phyloP scores from a whole-genome alignment of 2,113 vertebrate genomes.

The Apeltes quadracus region DNA sequence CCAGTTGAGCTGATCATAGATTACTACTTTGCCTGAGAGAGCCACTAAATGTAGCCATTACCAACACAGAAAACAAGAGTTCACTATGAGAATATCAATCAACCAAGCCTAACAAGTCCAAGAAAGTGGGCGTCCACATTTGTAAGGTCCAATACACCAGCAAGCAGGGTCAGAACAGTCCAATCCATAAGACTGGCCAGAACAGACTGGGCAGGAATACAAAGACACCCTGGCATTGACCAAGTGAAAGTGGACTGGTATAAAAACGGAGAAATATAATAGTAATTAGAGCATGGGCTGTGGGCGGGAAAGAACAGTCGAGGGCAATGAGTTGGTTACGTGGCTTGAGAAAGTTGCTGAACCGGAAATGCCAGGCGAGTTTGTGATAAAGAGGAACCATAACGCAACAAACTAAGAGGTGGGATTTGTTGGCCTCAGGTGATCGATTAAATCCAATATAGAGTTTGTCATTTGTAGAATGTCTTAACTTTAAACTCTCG shows the following conservation, averaged over 20 bases:
- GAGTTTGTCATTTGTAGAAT: constrained; percentile 14
- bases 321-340: background rate
- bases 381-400: background rate
- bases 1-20: constrained; percentile 37
- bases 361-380: background rate
- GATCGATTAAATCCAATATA: constrained; percentile 20
- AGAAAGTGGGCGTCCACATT: background rate
- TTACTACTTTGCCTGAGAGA: constrained; percentile 15
- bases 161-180: background rate
- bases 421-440: background rate
- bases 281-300: background rate
- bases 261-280: background rate
- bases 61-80: background rate
- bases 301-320: background rate
- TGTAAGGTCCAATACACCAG: background rate
- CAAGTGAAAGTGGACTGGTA: constrained; percentile 1
- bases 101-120: background rate
- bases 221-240: background rate
- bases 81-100: background rate
- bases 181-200: background rate
- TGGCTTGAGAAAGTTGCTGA: background rate
- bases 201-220: background rate
- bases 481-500: constrained; percentile 15
- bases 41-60: constrained; percentile 1
- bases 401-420: background rate